Conservation (phyloP, 2,888 invertebrate species). For the Agrotis puta region DNA sequence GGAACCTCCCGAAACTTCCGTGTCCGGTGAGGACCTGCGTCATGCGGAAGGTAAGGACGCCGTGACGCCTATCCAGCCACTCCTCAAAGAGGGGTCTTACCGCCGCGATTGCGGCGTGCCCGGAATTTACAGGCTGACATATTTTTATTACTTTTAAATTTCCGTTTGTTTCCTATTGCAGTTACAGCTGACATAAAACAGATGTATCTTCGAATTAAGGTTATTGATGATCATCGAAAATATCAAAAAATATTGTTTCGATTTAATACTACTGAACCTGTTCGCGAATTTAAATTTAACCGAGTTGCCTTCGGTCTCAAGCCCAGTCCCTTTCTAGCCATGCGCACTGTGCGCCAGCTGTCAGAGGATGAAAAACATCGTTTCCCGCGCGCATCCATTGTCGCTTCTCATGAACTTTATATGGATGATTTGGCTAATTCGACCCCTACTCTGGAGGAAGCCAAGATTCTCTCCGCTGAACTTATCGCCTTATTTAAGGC, state of each 20-base stretch:
- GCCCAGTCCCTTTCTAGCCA: neutral
- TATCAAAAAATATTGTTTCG: neutral
- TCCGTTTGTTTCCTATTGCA: slow-evolving; percentile 14
- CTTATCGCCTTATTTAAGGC: slow-evolving; percentile 5
- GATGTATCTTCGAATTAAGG: neutral
- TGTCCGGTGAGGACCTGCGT: no score
- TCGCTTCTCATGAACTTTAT: neutral
- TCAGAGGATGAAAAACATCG: neutral
- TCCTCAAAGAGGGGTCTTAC: no score
- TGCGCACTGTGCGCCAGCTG: neutral
- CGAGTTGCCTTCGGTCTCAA: slow-evolving; percentile 1
- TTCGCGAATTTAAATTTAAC: slow-evolving; percentile 2
- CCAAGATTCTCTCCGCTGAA: no score
- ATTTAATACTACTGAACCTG: neutral
- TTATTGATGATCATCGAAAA: neutral
- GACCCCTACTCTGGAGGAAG: neutral
- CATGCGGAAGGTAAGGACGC: no score
- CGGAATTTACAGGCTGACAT: slow-evolving; percentile 28
- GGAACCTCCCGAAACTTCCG: no score
- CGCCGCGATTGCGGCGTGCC: no score
- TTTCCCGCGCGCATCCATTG: neutral
- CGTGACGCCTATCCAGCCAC: no score
- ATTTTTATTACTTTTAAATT: slow-evolving; percentile 21
- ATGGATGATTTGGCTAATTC: neutral
- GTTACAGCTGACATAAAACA: no score